Percentiles rank a stretch among this genome's conserved stretches.
These are phyloP conservation scores for Mactra quadrangularis DNA, from an alignment of 1,140 invertebrate species.

Conservation along the genomic window DNA sequence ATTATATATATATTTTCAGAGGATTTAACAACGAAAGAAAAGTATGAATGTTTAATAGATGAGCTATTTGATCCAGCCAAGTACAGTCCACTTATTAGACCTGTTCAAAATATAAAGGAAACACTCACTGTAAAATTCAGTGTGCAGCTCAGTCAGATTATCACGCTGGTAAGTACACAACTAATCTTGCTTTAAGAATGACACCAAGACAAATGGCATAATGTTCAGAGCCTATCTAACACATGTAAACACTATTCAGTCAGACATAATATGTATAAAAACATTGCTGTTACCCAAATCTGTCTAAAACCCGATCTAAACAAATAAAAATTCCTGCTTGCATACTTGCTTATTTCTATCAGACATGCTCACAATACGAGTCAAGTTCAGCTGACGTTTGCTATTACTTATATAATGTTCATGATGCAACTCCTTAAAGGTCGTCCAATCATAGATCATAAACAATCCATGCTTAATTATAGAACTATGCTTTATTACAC, in stretches of 20 bases:
- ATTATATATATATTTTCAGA: constrained; percentile 58
- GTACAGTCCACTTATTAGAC: constrained; percentile 99
- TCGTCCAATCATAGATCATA: no score
- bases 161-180: constrained; percentile 97
- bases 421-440: no score
- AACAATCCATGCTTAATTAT: no score
- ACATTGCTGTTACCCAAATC: no score
- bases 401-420: no score
- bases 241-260: no score
- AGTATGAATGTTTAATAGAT: constrained; percentile 88
- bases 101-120: constrained; percentile 98
- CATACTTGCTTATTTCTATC: no score
- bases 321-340: no score
- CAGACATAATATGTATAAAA: constrained; percentile 67
- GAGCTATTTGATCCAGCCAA: constrained; percentile 92
- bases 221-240: neutral
- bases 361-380: no score
- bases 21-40: constrained; percentile 65
- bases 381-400: no score
- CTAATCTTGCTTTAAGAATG: neutral
- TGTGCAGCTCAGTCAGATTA: constrained; percentile 98
- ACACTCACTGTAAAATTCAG: constrained; percentile 98
- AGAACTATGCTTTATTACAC: no score
- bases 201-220: neutral
- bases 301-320: no score